Percentiles rank a stretch among this genome's conserved stretches.
These are phyloP conservation scores for Cerceris ruficornis DNA, from an alignment of 2,888 invertebrate genomes.

Conservation along the genomic window DNA sequence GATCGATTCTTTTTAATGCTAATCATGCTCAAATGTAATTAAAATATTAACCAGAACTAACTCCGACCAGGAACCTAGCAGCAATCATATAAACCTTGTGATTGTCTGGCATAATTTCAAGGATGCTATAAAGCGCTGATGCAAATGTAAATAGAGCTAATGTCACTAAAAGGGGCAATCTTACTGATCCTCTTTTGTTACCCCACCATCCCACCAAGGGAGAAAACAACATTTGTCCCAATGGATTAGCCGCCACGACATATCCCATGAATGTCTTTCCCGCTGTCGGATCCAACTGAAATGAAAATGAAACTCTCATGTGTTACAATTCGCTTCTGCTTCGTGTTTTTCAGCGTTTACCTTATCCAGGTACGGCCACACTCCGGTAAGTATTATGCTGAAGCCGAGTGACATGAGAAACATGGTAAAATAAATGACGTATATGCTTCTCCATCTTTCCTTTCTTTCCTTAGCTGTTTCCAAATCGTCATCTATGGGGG, in stretches of 20 bases:
- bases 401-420: conserved; percentile 94
- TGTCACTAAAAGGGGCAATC: conserved; percentile 88
- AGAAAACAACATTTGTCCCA: conserved; percentile 93
- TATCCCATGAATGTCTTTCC: conserved; percentile 92
- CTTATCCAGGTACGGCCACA: conserved; percentile 94
- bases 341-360: conserved; percentile 81
- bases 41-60: conserved; percentile 87
- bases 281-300: conserved; percentile 90
- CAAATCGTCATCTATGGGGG: conserved; percentile 82
- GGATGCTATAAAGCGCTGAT: conserved; percentile 88
- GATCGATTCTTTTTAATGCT: background rate
- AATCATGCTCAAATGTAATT: conserved; percentile 5
- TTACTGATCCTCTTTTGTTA: conserved; percentile 88
- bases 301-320: conserved; percentile 44
- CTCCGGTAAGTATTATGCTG: conserved; percentile 93
- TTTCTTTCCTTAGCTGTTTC: conserved; percentile 87
- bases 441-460: conserved; percentile 90
- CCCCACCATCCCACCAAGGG: conserved; percentile 93
- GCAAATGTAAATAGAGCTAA: conserved; percentile 88
- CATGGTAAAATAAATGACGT: conserved; percentile 94
- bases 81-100: conserved; percentile 89
- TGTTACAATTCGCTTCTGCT: too few species aligned
- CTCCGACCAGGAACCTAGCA: conserved; percentile 91
- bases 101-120: conserved; percentile 87
- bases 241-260: conserved; percentile 93